Percentiles rank a stretch among this genome's conserved stretches.
phyloP scores from a whole-genome alignment of 37 sponge, comb jelly and placozoan genomes.

The Tethya wilhelma region DNA sequence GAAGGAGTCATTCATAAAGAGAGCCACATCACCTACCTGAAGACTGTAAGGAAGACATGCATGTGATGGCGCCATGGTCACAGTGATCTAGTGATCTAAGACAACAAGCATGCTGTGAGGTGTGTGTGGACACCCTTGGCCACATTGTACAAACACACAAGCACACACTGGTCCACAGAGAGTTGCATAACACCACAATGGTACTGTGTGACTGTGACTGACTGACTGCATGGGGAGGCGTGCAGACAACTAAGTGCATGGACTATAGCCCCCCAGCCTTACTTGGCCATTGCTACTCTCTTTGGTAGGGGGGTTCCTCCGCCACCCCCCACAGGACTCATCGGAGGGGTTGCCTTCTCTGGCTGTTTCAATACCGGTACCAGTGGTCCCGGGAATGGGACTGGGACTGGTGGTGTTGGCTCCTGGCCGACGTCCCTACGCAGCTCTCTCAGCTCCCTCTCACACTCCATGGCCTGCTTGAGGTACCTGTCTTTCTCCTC shows the following conservation, averaged over 20 bases:
- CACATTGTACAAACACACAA: too few species aligned
- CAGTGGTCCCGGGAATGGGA: not conserved
- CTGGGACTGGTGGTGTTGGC: not conserved
- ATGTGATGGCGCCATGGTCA: not conserved
- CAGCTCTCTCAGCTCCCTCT: slow-evolving; percentile 46
- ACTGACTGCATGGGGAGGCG: too few species aligned
- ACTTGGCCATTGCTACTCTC: not conserved
- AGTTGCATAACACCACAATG: too few species aligned
- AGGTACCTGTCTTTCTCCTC: slow-evolving; percentile 23
- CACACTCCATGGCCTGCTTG: slow-evolving; percentile 55
- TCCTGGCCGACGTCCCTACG: slow-evolving; percentile 7
- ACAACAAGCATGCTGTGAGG: not conserved
- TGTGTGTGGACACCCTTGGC: not conserved
- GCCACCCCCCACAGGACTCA: too few species aligned
- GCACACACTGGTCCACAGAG: too few species aligned
- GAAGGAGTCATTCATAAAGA: slow-evolving; percentile 46
- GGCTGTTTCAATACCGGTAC: not conserved
- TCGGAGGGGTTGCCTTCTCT: not conserved
- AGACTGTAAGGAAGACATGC: slow-evolving; percentile 16
- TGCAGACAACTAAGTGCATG: too few species aligned
- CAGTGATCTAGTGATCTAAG: not conserved
- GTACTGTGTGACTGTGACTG: too few species aligned
- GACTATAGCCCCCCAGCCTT: too few species aligned
- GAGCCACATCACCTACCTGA: slow-evolving; percentile 51
- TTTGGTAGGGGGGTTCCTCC: too few species aligned